Percentiles rank a stretch among this genome's conserved stretches.
phyloP scores from a whole-genome alignment of 2,888 invertebrate genomes.

The Ceratothoa steindachneri region DNA sequence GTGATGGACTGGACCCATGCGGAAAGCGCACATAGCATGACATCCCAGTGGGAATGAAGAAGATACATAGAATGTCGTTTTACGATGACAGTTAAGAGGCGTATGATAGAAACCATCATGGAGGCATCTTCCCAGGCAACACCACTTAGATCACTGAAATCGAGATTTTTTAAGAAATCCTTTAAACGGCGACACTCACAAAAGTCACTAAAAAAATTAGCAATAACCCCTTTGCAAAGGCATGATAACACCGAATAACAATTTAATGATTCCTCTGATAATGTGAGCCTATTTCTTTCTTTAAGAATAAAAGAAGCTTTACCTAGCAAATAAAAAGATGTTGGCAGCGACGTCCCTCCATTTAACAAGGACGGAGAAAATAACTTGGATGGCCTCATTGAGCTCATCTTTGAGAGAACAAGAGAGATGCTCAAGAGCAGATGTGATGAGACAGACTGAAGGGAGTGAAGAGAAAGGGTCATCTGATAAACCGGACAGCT shows the following conservation, averaged over 20 bases:
- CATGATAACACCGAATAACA: no score
- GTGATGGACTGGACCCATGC: conserved; percentile 40
- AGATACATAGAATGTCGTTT: conserved; percentile 23
- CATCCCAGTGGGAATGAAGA: conserved; percentile 35
- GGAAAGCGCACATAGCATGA: conserved; percentile 31
- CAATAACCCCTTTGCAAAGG: no score
- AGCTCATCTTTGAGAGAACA: background rate
- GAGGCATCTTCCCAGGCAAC: conserved; percentile 32
- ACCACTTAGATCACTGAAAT: conserved; percentile 22
- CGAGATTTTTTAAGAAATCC: background rate
- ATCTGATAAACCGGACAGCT: conserved; percentile 25
- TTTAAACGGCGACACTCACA: background rate
- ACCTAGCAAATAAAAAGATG: conserved; percentile 41
- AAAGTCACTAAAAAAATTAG: no score
- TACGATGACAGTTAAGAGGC: conserved; percentile 25
- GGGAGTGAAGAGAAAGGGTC: conserved; percentile 38
- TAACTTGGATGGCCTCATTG: background rate
- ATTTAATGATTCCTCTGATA: no score
- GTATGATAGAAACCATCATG: conserved; percentile 27
- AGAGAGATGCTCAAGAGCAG: conserved; percentile 15
- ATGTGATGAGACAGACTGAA: conserved; percentile 11
- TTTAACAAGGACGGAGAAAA: conserved; percentile 26
- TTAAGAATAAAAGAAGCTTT: no score
- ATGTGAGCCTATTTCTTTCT: no score
- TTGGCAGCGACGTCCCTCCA: conserved; percentile 38